Evolutionary conservation across 2,888 invertebrate genomes (phyloP).

Genomic region (Podabrus alpinus): DNA sequence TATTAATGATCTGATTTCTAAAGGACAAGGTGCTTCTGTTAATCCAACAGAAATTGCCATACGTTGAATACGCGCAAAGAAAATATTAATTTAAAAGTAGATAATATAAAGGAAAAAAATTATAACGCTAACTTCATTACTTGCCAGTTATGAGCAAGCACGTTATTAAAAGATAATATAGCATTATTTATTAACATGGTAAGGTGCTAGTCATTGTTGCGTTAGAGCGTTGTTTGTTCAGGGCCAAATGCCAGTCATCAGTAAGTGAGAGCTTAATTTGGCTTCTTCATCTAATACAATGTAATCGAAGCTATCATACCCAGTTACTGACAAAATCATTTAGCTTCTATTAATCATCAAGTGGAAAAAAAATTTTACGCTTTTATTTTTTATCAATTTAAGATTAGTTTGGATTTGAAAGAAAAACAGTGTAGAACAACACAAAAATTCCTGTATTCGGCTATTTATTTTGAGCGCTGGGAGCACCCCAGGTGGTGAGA

Average conservation of each 20-base stretch:
- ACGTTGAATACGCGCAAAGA: background rate
- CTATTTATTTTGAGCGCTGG: constrained; percentile 29
- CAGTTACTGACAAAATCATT: constrained; percentile 36
- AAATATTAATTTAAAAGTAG: constrained; percentile 3
- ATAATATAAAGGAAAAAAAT: background rate
- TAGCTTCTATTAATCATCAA: constrained; percentile 15
- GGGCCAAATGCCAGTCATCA: constrained; percentile 49
- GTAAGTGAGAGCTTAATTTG: constrained; percentile 52
- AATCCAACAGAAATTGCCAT: background rate
- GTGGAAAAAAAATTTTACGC: background rate
- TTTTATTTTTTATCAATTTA: background rate
- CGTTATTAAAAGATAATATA: constrained; percentile 20
- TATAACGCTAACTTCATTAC: constrained; percentile 12
- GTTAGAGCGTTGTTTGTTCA: constrained; percentile 47
- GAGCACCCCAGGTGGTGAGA: constrained; percentile 33
- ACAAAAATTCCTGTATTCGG: constrained; percentile 31
- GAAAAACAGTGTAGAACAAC: constrained; percentile 35
- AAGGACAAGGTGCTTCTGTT: background rate
- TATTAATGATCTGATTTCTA: background rate
- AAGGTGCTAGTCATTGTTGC: constrained; percentile 42
- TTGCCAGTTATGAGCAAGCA: constrained; percentile 15
- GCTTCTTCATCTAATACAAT: constrained; percentile 41
- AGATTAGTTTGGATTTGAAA: constrained; percentile 32
- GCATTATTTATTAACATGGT: constrained; percentile 28
- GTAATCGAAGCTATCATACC: constrained; percentile 28